phyloP scores from a whole-genome alignment of 2,888 invertebrate species.

The Xestia ashworthii region DNA sequence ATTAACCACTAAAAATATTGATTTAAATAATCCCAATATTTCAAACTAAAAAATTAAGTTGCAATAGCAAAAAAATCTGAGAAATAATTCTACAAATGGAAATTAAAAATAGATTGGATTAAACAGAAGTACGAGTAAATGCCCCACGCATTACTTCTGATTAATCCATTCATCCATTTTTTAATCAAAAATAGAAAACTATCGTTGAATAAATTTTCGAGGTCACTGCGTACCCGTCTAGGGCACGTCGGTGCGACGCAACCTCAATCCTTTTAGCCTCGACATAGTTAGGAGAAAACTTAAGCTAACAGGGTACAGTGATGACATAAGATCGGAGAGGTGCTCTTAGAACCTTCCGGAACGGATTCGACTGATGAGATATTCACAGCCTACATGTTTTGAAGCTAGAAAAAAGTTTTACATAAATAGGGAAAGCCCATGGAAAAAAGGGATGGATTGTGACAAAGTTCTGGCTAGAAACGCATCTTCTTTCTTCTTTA shows the following conservation, averaged over 20 bases:
- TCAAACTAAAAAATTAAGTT: background rate
- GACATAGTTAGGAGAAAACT: conserved; percentile 40
- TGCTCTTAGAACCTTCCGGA: conserved; percentile 28
- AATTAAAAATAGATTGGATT: too few species aligned
- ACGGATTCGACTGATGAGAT: conserved; percentile 23
- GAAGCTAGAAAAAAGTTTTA: background rate
- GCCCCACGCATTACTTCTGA: background rate
- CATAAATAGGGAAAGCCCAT: background rate
- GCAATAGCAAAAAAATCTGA: background rate
- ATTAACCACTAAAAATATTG: background rate
- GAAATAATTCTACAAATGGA: background rate
- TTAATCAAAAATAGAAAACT: background rate
- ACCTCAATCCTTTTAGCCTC: conserved; percentile 48
- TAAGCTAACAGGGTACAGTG: conserved; percentile 25
- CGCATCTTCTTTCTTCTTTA: too few species aligned
- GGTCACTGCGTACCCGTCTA: conserved; percentile 15
- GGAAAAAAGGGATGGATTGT: background rate
- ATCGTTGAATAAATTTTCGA: background rate
- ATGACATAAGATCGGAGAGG: conserved; percentile 27
- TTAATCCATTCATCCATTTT: background rate
- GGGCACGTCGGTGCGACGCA: conserved; percentile 8
- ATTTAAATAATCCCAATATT: background rate
- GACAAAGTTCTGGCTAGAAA: background rate
- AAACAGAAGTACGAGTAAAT: too few species aligned
- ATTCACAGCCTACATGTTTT: background rate